phyloP scores from a whole-genome alignment of 2,797 vertebrate species.

The Tokudaia tokunoshimensis region DNA sequence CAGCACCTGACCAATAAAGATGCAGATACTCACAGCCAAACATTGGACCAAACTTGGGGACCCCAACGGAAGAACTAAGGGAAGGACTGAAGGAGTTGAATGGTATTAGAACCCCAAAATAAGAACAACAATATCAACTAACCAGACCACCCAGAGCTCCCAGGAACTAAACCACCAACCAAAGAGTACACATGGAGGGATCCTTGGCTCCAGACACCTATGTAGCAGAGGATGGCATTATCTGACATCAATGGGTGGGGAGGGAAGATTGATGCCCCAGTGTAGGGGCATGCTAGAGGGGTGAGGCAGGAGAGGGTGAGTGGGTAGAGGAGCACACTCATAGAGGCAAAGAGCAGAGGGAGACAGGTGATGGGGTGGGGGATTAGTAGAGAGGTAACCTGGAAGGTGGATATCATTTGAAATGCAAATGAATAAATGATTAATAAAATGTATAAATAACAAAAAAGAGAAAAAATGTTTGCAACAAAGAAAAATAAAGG shows the following conservation, averaged over 20 bases:
- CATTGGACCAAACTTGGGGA: rapidly evolving
- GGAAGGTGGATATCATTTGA: background rate
- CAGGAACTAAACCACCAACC: background rate
- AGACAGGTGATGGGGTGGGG: too few relatives aligned
- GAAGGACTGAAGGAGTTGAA: too few relatives aligned
- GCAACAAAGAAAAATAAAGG: background rate
- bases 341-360: background rate
- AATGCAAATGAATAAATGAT: background rate
- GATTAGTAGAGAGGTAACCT: background rate
- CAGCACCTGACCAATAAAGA: too few relatives aligned
- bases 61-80: too few relatives aligned
- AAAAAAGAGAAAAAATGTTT: background rate
- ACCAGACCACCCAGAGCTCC: background rate
- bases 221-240: background rate
- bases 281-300: background rate
- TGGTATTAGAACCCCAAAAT: too few relatives aligned
- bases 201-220: background rate
- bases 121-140: too few relatives aligned
- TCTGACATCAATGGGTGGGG: background rate
- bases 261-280: background rate
- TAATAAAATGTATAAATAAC: background rate
- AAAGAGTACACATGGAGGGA: background rate
- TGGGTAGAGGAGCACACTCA: background rate
- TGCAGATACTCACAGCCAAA: too few relatives aligned
- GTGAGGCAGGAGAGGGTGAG: background rate